Evolutionary conservation across 2,888 invertebrate species (phyloP).

Genomic region (Rhagophthalmus giganteus): DNA sequence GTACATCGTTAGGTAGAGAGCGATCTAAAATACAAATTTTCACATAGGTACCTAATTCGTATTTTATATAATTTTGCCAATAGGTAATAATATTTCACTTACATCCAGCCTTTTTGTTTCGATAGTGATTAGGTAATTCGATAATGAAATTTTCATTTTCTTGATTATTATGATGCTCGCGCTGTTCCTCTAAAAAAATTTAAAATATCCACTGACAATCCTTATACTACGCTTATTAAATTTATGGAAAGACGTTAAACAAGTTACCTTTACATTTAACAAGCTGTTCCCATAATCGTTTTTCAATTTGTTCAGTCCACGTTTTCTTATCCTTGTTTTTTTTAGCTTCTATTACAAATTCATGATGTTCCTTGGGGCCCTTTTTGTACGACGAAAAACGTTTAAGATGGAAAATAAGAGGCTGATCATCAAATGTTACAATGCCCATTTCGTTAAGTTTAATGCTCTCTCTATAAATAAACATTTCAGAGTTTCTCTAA

Average conservation of each 20-base stretch:
- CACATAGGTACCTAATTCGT: not conserved
- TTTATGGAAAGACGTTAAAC: not conserved
- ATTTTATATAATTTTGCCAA: not conserved
- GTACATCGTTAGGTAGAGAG: slow-evolving; percentile 5
- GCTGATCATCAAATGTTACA: slow-evolving; percentile 42
- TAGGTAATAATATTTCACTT: slow-evolving; percentile 1
- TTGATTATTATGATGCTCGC: slow-evolving; percentile 1
- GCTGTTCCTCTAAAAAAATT: slow-evolving; percentile 13
- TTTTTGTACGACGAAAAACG: slow-evolving; percentile 27
- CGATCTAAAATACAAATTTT: no score
- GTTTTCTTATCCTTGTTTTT: slow-evolving; percentile 41
- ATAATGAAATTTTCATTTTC: not conserved
- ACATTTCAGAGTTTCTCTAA: slow-evolving; percentile 43
- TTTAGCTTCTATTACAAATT: slow-evolving; percentile 42
- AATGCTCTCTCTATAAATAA: slow-evolving; percentile 44
- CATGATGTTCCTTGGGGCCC: slow-evolving; percentile 11
- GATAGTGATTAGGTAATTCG: slow-evolving; percentile 1
- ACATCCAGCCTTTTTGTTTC: slow-evolving; percentile 9
- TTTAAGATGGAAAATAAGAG: slow-evolving; percentile 42
- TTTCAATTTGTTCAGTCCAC: slow-evolving; percentile 46
- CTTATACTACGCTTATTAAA: no score
- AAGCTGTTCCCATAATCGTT: slow-evolving; percentile 48
- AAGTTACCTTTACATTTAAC: slow-evolving; percentile 44
- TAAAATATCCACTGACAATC: not conserved
- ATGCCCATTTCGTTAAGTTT: slow-evolving; percentile 46